Evolutionary conservation across 2,113 vertebrate species (phyloP).

Genomic region (Xiphias gladius): DNA sequence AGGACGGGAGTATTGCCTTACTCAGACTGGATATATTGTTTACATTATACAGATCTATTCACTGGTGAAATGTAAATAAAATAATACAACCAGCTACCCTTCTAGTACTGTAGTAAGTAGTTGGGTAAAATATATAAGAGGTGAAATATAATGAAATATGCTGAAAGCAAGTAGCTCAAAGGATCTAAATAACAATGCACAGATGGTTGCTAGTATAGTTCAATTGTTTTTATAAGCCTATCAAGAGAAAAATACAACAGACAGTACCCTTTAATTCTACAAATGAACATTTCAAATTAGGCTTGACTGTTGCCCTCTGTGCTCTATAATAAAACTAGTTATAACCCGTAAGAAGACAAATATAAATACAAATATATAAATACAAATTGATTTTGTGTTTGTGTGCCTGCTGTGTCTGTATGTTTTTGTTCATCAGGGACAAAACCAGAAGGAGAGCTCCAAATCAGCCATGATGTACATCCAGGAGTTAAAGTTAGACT

Average conservation of each 20-base stretch:
- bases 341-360: background rate
- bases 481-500: slow-evolving; percentile 89
- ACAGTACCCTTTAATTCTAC: slow-evolving; percentile 9
- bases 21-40: background rate
- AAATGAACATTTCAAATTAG: slow-evolving; percentile 39
- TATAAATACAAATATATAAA: slow-evolving; percentile 20
- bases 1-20: background rate
- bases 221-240: slow-evolving; percentile 45
- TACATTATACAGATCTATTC: background rate
- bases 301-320: slow-evolving; percentile 23
- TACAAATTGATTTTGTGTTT: slow-evolving; percentile 28
- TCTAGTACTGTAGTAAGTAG: background rate
- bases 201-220: slow-evolving; percentile 42
- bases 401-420: slow-evolving; percentile 24
- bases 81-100: background rate
- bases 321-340: slow-evolving; percentile 16
- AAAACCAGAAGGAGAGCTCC: slow-evolving; percentile 90
- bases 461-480: slow-evolving; percentile 92
- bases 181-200: slow-evolving; percentile 24
- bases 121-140: background rate
- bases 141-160: too few species aligned
- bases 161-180: background rate
- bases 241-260: slow-evolving; percentile 21
- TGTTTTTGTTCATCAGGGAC: slow-evolving; percentile 82
- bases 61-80: background rate